Evolutionary conservation across 1,140 invertebrate genomes (phyloP).

Genomic region (Agrypnia vestita): DNA sequence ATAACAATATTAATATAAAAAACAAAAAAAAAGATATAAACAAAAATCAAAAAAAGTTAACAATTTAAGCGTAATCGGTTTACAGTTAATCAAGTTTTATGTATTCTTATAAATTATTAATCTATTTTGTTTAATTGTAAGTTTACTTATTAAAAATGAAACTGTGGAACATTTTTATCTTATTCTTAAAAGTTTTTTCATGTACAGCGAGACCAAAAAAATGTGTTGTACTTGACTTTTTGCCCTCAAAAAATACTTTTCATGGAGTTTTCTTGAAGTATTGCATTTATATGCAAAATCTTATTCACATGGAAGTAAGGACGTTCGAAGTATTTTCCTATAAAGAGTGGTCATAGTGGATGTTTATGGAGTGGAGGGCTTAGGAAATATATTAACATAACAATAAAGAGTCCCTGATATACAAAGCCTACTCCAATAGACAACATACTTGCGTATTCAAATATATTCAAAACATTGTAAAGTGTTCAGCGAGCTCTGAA

Average conservation of each 20-base stretch:
- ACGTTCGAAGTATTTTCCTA: conserved; percentile 20
- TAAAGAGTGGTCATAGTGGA: conserved; percentile 24
- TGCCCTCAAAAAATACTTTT: background rate
- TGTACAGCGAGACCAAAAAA: no score
- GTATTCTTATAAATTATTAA: no score
- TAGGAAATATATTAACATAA: conserved; percentile 33
- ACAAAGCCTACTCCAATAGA: conserved; percentile 40
- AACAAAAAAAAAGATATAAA: no score
- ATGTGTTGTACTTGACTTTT: no score
- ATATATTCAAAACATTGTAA: conserved; percentile 40
- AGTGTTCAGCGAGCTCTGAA: conserved; percentile 2
- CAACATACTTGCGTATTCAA: conserved; percentile 30
- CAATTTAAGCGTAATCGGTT: no score
- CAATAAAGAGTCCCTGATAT: conserved; percentile 24
- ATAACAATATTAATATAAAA: no score
- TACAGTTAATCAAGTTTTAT: no score
- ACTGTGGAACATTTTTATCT: no score
- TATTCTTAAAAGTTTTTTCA: no score
- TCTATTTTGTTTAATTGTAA: no score
- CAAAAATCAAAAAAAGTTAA: no score
- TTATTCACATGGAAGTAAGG: background rate
- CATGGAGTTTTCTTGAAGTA: conserved; percentile 2
- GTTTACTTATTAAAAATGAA: no score
- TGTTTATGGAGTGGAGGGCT: conserved; percentile 18
- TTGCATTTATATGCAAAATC: conserved; percentile 29